Evolutionary conservation across 2,888 invertebrate genomes (phyloP), one percentile per base, ranked within the genome.

Genomic region (Athetis lepigone): DNA sequence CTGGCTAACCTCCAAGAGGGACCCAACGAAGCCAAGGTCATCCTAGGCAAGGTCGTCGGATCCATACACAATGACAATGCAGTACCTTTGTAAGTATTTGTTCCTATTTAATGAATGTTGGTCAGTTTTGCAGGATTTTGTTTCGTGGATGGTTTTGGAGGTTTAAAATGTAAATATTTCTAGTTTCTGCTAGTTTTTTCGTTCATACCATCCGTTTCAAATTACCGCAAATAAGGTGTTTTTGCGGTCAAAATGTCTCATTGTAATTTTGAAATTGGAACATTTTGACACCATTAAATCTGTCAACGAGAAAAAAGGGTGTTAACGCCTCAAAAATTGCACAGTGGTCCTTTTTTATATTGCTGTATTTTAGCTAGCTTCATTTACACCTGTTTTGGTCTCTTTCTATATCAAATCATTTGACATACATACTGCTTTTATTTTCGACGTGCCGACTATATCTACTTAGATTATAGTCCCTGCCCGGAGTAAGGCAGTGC

Each of bases 21-120:
- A 2, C 80, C 95, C 9, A 98, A 98, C 83, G 88, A 95, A 16
- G 87, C 96, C 72, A 96, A 96, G 82, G 96, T 98, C 0, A 88
- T 98, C 1, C 88, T 97, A 61, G 98, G 98, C 3, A 97, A 96
- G 87, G 98, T 98, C 21, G 97, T 98, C 3, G 98, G 98, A 78
- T 97, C 97, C 67, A 96, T 98, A 71, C 96, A 96, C 71, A 96
- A 96, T 79, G 97, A 97, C 51, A 97, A 97, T 80, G 95, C 96
- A 43, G 97, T 98, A 49, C 97, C 97, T 64, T 98, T 97, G 97
- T 97, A 90, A 96, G 97, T 96, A 27, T 37, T 5, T 50, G 1
- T 18, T 11, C 6, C 9, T 37, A n/a, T 43, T 11, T 57, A 18
- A 5, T 21, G 5, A 7, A 4, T 21, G 29, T 25, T 36, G 8